These are phyloP conservation scores for Sebastiscus albofasciatus DNA, from an alignment of 2,797 vertebrate genomes.

Conservation along the genomic window DNA sequence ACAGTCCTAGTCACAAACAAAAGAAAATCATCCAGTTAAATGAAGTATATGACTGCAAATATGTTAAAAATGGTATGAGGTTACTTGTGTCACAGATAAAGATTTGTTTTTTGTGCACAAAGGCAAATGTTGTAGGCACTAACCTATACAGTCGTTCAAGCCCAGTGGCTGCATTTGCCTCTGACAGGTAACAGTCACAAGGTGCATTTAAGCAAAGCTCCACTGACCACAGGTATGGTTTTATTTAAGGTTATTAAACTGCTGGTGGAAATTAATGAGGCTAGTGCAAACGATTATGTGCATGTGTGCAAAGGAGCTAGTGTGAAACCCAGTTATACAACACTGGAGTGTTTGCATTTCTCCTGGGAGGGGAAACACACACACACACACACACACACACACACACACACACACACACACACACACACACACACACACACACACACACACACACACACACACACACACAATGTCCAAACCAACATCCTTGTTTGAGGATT, in stretches of 20 bases:
- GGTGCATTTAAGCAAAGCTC: neutral
- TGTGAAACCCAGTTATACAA: conserved; percentile 30
- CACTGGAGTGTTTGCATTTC: conserved; percentile 56
- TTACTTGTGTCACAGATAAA: neutral
- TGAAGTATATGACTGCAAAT: conserved; percentile 4
- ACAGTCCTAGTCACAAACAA: neutral
- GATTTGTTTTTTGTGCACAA: neutral
- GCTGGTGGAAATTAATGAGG: conserved; percentile 6
- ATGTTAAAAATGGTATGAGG: neutral
- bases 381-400: too few relatives aligned
- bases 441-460: conserved; percentile 4
- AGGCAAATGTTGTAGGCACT: neutral
- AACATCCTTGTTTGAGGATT: conserved; percentile 60
- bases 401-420: too few relatives aligned
- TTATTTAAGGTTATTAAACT: conserved; percentile 24
- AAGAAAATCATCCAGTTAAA: neutral
- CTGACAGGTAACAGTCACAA: neutral
- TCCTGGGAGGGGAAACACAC: conserved; percentile 23
- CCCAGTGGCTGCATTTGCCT: neutral
- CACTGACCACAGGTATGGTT: neutral
- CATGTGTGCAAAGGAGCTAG: conserved; percentile 3
- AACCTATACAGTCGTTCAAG: neutral
- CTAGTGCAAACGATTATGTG: neutral
- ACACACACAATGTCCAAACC: conserved; percentile 10
- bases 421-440: too few relatives aligned